Evolutionary conservation across 2,797 vertebrate species (phyloP).

Genomic region (Hafferia zeledoni): DNA sequence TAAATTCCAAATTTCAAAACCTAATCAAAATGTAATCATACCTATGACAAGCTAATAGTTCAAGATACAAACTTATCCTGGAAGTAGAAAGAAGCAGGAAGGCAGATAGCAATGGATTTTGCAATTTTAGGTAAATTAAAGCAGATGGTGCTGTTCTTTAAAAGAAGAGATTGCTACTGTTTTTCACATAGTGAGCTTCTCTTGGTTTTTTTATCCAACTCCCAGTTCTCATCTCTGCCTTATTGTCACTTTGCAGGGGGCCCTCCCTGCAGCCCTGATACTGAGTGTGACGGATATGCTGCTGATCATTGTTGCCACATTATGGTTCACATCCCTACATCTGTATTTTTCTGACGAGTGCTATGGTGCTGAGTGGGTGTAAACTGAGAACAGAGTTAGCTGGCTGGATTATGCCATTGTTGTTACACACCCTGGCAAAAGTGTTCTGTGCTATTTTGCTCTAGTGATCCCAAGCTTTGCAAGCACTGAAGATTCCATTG

Average conservation of each 20-base stretch:
- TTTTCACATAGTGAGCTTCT: background rate
- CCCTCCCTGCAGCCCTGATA: background rate
- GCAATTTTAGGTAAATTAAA: background rate
- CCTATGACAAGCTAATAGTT: conserved; percentile 40
- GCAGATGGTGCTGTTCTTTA: background rate
- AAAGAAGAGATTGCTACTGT: background rate
- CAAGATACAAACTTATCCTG: background rate
- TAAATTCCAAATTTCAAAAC: conserved; percentile 68
- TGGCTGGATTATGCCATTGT: background rate
- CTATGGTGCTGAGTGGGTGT: conserved; percentile 7
- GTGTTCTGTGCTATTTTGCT: background rate
- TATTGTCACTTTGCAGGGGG: background rate
- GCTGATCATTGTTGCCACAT: background rate
- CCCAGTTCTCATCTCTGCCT: background rate
- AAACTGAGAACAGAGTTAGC: background rate
- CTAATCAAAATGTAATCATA: conserved; percentile 59
- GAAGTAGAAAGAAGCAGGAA: background rate
- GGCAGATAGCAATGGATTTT: background rate
- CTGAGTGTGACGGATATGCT: background rate
- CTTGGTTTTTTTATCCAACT: background rate
- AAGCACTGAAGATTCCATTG: background rate
- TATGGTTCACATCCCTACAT: conserved; percentile 27
- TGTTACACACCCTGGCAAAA: background rate
- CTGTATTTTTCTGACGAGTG: conserved; percentile 23
- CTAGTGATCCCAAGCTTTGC: background rate